Evolutionary conservation across 1,140 invertebrate genomes (phyloP).

Genomic region (Hirudo medicinalis): DNA sequence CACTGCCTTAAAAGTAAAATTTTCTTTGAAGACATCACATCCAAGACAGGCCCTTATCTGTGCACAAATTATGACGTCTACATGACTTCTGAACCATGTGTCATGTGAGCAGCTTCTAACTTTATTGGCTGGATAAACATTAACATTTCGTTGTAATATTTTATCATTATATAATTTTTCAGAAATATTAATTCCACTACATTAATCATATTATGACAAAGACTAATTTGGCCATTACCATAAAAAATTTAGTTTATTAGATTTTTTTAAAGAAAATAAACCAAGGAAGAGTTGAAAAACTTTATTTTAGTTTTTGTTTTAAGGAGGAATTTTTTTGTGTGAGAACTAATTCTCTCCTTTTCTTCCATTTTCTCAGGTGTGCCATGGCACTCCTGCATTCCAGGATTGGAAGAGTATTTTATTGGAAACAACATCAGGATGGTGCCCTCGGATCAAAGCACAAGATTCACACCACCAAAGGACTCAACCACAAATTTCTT

Average conservation of each 20-base stretch:
- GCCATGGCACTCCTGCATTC: constrained; percentile 85
- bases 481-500: constrained; percentile 80
- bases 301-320: neutral
- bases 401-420: constrained; percentile 67
- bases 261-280: neutral
- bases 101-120: constrained; percentile 51
- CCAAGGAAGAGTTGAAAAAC: neutral
- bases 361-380: constrained; percentile 42
- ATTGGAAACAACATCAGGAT: constrained; percentile 46
- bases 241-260: neutral
- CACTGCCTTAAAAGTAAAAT: neutral
- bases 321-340: neutral
- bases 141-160: neutral
- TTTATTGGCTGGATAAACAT: constrained; percentile 11
- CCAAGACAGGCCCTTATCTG: constrained; percentile 49
- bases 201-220: too few relatives aligned
- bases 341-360: neutral
- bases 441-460: constrained; percentile 59
- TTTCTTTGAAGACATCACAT: neutral
- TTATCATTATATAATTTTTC: too few relatives aligned
- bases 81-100: constrained; percentile 68
- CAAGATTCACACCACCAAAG: constrained; percentile 61
- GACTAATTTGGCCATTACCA: too few relatives aligned
- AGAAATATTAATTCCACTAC: too few relatives aligned
- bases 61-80: constrained; percentile 81